phyloP scores from a whole-genome alignment of 1,140 invertebrate genomes.

The Sinella curviseta region DNA sequence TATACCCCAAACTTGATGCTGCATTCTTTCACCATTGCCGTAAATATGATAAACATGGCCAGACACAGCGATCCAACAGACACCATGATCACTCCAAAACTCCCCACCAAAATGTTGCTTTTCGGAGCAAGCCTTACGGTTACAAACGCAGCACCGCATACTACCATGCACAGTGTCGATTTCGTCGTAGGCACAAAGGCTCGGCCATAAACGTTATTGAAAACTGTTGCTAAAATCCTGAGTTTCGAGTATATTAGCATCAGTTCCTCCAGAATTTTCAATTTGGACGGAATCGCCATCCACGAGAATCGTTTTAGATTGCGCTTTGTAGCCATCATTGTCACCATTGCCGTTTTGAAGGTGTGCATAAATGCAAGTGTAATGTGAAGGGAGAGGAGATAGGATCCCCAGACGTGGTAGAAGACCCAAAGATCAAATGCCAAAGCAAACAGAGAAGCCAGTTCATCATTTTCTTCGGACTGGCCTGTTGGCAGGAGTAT shows the following conservation, averaged over 20 bases:
- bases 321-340: too few species aligned
- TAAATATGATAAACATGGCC: not conserved
- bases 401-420: not conserved
- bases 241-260: not conserved
- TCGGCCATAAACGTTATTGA: not conserved
- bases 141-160: not conserved
- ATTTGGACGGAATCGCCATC: not conserved
- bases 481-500: not conserved
- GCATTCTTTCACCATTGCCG: not conserved
- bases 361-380: not conserved
- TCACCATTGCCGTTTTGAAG: not conserved
- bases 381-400: not conserved
- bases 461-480: not conserved
- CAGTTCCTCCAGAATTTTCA: not conserved
- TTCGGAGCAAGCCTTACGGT: not conserved
- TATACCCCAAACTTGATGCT: not conserved
- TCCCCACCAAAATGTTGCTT: not conserved
- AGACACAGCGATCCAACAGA: not conserved
- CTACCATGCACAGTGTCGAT: not conserved
- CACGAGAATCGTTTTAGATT: too few species aligned
- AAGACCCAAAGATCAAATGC: not conserved
- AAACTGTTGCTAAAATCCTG: not conserved
- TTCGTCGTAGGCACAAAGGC: not conserved
- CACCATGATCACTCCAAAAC: not conserved
- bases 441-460: not conserved